Base-by-base conservation (phyloP, 2,888 invertebrate genomes). In the Arrhopalites spinosus region DNA sequence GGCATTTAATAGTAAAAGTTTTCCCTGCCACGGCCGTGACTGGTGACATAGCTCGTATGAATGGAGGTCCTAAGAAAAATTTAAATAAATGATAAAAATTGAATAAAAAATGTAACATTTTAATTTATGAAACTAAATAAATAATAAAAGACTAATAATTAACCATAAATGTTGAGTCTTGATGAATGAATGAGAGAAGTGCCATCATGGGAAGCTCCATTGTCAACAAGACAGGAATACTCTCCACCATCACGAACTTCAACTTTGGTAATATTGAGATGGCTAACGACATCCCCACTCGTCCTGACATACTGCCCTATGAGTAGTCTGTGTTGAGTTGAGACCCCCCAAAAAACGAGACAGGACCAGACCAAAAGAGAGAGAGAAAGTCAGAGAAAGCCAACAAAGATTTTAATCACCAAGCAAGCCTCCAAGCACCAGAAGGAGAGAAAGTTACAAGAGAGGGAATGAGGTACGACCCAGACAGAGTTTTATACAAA, bases 1-100 rank as follows among this genome's bases (percentile, higher is more conserved):
- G 88, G 83, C 89, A 89, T 80, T 86, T 86, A 75, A 89, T 85
- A 43, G 85, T 84, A 53, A 88, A 84, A 74, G 85, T 86, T 79
- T 87, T 86, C 61, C 87, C 87, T n/a, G 87, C 87, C 25, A 87
- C 86, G 61, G 86, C 86, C 70, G 86, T 85, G 78, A 86, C 85
- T 73, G 23, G 36, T 56, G 86, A 84, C 86, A 87, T 86, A 75
- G 85, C 84, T 74, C 86, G 84, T 75, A 86, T 85, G 81, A 85
- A 85, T 74, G 86, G 86, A 80, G 85, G 81, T 69, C 86, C 88
- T 88, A 59, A 15, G 29, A 71, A 61, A 59, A 75, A 61, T 56
- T 30, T 20, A 17, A 29, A 17, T 59, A 13, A 20, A 25, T n/a
- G n/a, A n/a, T n/a, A n/a, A 69, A 47, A 5, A 7, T 23, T 59